phyloP scores from a whole-genome alignment of 2,888 invertebrate species.

The Tenthredo amoena region DNA sequence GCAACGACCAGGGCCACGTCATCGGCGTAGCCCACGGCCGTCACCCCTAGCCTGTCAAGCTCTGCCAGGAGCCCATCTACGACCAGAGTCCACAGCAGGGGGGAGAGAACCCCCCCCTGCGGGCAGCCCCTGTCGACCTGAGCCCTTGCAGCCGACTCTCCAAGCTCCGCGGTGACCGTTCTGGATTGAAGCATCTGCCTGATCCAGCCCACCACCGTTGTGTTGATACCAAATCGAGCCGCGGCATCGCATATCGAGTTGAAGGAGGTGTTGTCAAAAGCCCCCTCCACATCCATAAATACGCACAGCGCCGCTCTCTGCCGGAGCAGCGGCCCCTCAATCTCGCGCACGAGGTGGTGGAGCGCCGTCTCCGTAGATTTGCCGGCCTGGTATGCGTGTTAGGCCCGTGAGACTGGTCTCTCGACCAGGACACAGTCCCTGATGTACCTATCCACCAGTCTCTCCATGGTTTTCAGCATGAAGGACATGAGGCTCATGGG shows the following conservation, averaged over 20 bases:
- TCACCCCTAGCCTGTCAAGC: neutral
- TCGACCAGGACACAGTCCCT: constrained; percentile 45
- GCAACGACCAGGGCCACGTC: neutral
- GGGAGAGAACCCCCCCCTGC: constrained; percentile 65
- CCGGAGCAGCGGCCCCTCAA: too few species aligned
- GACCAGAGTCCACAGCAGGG: constrained; percentile 66
- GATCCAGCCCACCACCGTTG: neutral
- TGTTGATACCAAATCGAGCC: neutral
- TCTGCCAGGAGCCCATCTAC: neutral
- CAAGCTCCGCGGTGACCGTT: neutral
- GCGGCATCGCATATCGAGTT: constrained; percentile 38
- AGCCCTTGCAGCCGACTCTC: neutral
- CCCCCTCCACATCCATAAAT: constrained; percentile 42
- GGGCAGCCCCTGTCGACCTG: constrained; percentile 62
- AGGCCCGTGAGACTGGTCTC: constrained; percentile 54
- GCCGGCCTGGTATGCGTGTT: constrained; percentile 59
- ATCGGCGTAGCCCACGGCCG: neutral
- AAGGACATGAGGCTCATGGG: too few species aligned
- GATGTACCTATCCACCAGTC: constrained; percentile 59
- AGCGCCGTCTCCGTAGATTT: too few species aligned
- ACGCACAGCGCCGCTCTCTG: too few species aligned
- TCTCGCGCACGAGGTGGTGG: too few species aligned
- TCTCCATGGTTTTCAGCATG: constrained; percentile 54
- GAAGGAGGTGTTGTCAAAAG: constrained; percentile 56
- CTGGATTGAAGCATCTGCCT: neutral